These are phyloP conservation scores for Hedya salicella DNA, from an alignment of 2,888 invertebrate species.

Conservation along the genomic window DNA sequence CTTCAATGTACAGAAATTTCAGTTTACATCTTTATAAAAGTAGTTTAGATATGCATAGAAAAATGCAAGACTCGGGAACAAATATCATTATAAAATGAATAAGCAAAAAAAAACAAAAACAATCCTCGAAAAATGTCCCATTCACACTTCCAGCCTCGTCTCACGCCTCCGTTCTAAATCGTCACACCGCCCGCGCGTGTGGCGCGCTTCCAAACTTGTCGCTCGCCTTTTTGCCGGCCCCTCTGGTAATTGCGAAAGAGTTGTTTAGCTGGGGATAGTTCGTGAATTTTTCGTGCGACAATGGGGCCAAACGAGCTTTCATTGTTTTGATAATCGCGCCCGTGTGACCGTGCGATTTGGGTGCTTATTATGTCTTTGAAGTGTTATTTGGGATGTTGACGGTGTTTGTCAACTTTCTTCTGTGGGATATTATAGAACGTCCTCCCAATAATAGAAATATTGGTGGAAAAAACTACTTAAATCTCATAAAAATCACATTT, in stretches of 20 bases:
- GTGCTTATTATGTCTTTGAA: not conserved
- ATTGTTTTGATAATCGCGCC: slow-evolving; percentile 24
- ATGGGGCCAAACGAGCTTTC: slow-evolving; percentile 8
- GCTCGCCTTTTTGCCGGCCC: slow-evolving; percentile 44
- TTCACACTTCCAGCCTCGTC: slow-evolving; percentile 10
- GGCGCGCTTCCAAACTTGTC: slow-evolving; percentile 63
- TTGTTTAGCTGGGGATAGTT: slow-evolving; percentile 31
- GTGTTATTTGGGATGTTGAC: too few species aligned
- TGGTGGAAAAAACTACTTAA: too few species aligned
- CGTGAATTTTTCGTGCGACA: slow-evolving; percentile 16
- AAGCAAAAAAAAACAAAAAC: not conserved
- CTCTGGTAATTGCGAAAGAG: slow-evolving; percentile 38
- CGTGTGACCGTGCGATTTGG: not conserved
- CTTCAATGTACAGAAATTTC: too few species aligned
- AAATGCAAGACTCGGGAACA: too few species aligned
- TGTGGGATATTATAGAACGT: too few species aligned
- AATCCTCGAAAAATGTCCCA: not conserved
- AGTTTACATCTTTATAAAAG: too few species aligned
- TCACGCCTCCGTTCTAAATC: slow-evolving; percentile 58
- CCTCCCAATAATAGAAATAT: too few species aligned
- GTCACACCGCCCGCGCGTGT: slow-evolving; percentile 64
- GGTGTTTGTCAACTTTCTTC: too few species aligned
- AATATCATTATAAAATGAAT: too few species aligned
- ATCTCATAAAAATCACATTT: too few species aligned
- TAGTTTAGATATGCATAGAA: too few species aligned